Base-by-base conservation (phyloP, 1,140 invertebrate species). In the Lepidostoma basale region DNA sequence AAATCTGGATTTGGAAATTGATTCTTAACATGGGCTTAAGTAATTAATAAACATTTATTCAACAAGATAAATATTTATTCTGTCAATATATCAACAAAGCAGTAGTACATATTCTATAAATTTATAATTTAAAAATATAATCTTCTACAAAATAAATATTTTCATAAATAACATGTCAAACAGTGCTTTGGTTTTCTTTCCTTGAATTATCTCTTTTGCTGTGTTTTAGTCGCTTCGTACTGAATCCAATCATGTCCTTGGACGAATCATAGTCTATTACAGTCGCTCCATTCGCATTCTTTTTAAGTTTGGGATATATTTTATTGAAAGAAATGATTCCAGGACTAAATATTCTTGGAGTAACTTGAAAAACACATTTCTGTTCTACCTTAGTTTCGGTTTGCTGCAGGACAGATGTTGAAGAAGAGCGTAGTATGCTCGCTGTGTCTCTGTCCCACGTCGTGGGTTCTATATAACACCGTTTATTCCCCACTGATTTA, bases 401-500 rank as follows among this genome's bases (percentile, higher is more conserved):
- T 10, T 62, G 54, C 12, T 68, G 66, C 40, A 73, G 25, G 6
- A 49, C 44, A 3, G 62, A 54, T 18, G 67, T 67, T 6, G 71
- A 69, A 28, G 66, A 62, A n/a, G 66, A 64, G 26, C 67, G 33
- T 4, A 73, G 39, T 10, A 73, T 73, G 30, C 71, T 73, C 2
- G 71, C 71, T 12, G 71, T 73, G 9, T 73, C 72, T 56, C 68
- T 56, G 74, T 84, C 82, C 81, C 81, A 83, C 42, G 80, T 76
- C 12, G 74, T 64, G 6, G 82, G 82, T 70, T 84, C 82, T 66
- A 84, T 84, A 62, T 84, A 84, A 74, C 82, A 84, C 42, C 82
- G 75, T 73, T 84, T 84, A 72, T 84, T 84, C 69, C 82, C 82
- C 56, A 84, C 82, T 42, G 82, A 82, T 72, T 76, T 80, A 45